phyloP scores from a whole-genome alignment of 2,113 vertebrate genomes.

The Falco punctatus region DNA sequence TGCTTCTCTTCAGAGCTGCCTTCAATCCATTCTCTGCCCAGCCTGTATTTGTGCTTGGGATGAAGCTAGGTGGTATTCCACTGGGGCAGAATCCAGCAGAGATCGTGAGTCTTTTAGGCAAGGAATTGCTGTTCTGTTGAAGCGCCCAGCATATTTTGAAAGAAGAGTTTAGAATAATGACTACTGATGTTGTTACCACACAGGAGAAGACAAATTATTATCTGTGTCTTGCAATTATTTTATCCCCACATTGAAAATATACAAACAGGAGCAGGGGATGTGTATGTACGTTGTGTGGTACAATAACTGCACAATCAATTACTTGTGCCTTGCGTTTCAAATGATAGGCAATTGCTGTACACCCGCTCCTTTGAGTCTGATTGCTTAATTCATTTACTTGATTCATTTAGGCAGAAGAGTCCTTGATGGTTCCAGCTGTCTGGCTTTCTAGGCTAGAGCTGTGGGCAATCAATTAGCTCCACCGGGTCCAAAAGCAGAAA shows the following conservation, averaged over 20 bases:
- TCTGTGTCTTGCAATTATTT: not conserved
- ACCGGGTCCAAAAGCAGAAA: not conserved
- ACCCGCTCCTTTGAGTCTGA: slow-evolving; percentile 41
- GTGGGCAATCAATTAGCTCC: slow-evolving; percentile 22
- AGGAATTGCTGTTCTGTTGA: not conserved
- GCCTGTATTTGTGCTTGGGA: not conserved
- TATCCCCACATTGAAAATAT: not conserved
- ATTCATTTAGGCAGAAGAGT: slow-evolving; percentile 50
- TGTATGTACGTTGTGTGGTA: not conserved
- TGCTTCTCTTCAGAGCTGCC: not conserved
- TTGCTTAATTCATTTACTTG: slow-evolving; percentile 61
- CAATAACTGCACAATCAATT: slow-evolving; percentile 37
- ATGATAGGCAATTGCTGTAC: slow-evolving; percentile 11
- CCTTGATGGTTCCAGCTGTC: slow-evolving; percentile 39
- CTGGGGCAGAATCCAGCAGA: not conserved
- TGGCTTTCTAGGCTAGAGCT: slow-evolving; percentile 36
- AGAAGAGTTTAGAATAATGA: slow-evolving; percentile 8
- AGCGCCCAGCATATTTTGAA: not conserved
- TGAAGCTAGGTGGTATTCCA: not conserved
- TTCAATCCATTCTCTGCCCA: not conserved
- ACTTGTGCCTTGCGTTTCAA: slow-evolving; percentile 30
- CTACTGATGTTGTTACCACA: not conserved
- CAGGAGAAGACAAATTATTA: slow-evolving; percentile 7
- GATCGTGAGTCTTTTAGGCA: not conserved
- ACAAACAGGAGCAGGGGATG: not conserved